Percentiles rank a stretch among this genome's conserved stretches.
Conservation (phyloP, 2,797 vertebrate genomes). For the Knipowitschia caucasica region DNA sequence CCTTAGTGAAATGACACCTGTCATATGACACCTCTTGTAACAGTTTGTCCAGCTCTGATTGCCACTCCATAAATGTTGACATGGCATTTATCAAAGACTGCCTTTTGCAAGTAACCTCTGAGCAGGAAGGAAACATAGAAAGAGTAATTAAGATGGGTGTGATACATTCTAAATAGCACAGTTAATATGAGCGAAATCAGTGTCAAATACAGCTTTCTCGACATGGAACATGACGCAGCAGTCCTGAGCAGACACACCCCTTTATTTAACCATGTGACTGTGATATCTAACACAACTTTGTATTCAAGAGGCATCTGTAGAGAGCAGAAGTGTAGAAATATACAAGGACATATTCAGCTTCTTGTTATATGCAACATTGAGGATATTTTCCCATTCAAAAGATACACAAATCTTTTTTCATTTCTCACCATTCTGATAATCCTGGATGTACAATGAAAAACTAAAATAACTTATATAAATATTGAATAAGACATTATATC, state of each 20-base stretch:
- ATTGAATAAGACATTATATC: too few species aligned
- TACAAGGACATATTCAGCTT: too few species aligned
- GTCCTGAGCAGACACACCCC: slow-evolving; percentile 26
- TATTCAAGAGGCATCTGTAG: slow-evolving; percentile 16
- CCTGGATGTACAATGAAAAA: too few species aligned
- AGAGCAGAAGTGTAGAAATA: neutral
- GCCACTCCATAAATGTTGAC: slow-evolving; percentile 58
- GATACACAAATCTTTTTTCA: too few species aligned
- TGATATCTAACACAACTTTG: slow-evolving; percentile 6
- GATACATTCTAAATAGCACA: too few species aligned
- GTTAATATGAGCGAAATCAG: too few species aligned
- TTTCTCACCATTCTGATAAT: too few species aligned
- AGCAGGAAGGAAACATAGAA: slow-evolving; percentile 28
- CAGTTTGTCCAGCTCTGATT: slow-evolving; percentile 60
- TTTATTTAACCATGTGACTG: slow-evolving; percentile 33
- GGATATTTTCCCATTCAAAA: too few species aligned
- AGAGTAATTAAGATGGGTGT: neutral
- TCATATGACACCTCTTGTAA: slow-evolving; percentile 68
- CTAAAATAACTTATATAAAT: too few species aligned
- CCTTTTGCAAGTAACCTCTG: slow-evolving; percentile 60
- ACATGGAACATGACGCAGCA: slow-evolving; percentile 27
- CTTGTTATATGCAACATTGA: too few species aligned
- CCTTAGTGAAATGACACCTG: slow-evolving; percentile 47
- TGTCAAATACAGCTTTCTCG: slow-evolving; percentile 36
- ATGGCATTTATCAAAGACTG: slow-evolving; percentile 67